These are phyloP conservation scores for Actinia equina DNA, from an alignment of 64 coral and sea anemone genomes.

Conservation along the genomic window DNA sequence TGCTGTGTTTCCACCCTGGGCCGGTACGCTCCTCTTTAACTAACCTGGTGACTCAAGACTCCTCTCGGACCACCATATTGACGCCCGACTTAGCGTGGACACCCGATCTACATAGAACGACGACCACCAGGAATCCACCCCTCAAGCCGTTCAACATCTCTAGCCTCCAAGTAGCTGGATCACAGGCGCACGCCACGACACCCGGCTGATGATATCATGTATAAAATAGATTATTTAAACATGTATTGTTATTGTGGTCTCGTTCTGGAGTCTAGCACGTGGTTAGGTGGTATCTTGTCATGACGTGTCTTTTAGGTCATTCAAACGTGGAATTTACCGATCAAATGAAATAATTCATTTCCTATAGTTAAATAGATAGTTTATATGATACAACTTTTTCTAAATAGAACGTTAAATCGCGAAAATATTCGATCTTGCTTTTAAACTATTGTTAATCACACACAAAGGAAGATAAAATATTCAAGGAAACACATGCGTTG, in stretches of 20 bases:
- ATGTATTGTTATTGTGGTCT: background rate
- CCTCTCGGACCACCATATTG: conserved; percentile 33
- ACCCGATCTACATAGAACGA: conserved; percentile 33
- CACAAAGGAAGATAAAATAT: background rate
- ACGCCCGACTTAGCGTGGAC: conserved; percentile 40
- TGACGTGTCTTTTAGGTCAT: no score
- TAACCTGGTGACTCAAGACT: conserved; percentile 19
- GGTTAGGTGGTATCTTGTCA: background rate
- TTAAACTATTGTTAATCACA: background rate
- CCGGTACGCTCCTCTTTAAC: conserved; percentile 37
- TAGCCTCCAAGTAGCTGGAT: conserved; percentile 41
- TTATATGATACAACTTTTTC: no score
- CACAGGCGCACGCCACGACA: conserved; percentile 29
- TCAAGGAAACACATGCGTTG: no score
- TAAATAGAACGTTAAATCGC: no score
- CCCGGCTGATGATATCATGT: conserved; percentile 8
- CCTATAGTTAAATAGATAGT: no score
- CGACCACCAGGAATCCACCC: conserved; percentile 17
- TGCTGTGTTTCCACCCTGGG: conserved; percentile 47
- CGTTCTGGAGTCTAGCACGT: background rate
- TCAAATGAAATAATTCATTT: no score
- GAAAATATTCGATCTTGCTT: no score
- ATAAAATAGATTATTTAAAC: background rate
- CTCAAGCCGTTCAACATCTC: conserved; percentile 37
- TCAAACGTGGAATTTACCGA: no score